A percentile compares a stretch with the other conserved stretches of the same genome.
phyloP scores from a whole-genome alignment of 2,797 vertebrate genomes.

The Buceros bicornis region DNA sequence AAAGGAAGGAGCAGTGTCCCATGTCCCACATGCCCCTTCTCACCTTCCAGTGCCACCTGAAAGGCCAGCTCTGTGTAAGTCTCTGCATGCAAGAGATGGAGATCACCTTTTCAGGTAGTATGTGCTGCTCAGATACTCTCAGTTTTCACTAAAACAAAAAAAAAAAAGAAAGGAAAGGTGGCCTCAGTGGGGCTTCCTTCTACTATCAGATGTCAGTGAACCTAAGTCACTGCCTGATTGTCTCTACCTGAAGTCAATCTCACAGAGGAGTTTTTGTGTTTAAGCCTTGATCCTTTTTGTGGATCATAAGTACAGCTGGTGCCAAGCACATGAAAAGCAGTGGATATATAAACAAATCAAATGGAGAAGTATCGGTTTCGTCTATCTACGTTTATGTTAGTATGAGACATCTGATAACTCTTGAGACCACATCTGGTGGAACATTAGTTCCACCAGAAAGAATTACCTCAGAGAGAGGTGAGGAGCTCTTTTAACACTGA shows the following conservation, averaged over 20 bases:
- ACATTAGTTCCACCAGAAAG: neutral
- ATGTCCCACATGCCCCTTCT: neutral
- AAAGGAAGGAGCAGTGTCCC: neutral
- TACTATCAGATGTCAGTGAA: neutral
- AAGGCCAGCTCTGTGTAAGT: neutral
- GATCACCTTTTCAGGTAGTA: neutral
- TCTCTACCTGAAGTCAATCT: neutral
- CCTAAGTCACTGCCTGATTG: neutral
- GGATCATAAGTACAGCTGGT: neutral
- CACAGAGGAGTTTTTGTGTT: neutral
- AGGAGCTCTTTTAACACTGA: neutral
- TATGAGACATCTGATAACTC: neutral
- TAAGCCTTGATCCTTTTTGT: neutral
- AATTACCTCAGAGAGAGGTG: neutral
- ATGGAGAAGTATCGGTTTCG: accelerated
- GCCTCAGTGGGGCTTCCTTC: neutral
- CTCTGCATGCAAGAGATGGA: neutral
- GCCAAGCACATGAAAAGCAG: neutral
- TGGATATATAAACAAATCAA: neutral
- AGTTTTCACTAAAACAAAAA: neutral
- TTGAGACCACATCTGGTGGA: neutral
- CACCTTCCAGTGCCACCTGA: neutral
- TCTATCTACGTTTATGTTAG: neutral
- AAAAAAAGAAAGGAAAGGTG: neutral
- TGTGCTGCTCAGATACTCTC: neutral